These are phyloP conservation scores for Salvator merianae DNA, from an alignment of 2,113 vertebrate genomes.

Conservation along the genomic window DNA sequence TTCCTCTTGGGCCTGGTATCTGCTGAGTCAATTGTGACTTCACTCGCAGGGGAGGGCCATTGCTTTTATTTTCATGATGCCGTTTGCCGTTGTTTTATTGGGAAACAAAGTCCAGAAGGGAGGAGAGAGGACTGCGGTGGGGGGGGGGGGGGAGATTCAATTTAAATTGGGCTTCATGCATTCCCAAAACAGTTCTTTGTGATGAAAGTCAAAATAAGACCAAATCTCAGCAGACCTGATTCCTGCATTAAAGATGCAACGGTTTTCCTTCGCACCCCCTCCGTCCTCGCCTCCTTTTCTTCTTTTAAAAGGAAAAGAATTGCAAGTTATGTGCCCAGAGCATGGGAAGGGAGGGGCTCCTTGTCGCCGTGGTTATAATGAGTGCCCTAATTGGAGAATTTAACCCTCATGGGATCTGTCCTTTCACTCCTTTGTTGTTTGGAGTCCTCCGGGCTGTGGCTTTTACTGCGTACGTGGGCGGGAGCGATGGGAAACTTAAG, in stretches of 20 bases:
- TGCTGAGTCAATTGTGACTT: not conserved
- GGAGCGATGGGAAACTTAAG: not conserved
- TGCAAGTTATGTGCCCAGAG: conserved; percentile 58
- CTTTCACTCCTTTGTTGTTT: conserved; percentile 62
- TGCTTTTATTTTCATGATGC: not conserved
- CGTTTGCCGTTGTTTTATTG: conserved; percentile 52
- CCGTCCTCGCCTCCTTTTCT: not conserved
- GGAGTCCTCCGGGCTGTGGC: conserved; percentile 41
- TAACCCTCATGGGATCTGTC: conserved; percentile 63
- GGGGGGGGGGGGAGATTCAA: conserved; percentile 46
- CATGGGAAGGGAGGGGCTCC: conserved; percentile 56
- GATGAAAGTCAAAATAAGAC: conserved; percentile 75
- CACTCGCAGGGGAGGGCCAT: not conserved
- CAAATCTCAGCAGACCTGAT: conserved; percentile 71
- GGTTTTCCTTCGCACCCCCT: conserved; percentile 21
- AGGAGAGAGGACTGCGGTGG: conserved; percentile 39
- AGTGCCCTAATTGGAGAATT: conserved; percentile 71
- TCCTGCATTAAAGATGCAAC: conserved; percentile 65
- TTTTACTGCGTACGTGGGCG: not conserved
- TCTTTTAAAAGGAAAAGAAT: conserved; percentile 49
- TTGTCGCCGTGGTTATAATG: conserved; percentile 60
- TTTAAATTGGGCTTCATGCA: conserved; percentile 71
- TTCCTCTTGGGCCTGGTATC: not conserved
- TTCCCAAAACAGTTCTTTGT: conserved; percentile 68
- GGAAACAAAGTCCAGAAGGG: not conserved